Base-by-base conservation (phyloP, 2,797 vertebrate genomes). In the Danio kyathit region DNA sequence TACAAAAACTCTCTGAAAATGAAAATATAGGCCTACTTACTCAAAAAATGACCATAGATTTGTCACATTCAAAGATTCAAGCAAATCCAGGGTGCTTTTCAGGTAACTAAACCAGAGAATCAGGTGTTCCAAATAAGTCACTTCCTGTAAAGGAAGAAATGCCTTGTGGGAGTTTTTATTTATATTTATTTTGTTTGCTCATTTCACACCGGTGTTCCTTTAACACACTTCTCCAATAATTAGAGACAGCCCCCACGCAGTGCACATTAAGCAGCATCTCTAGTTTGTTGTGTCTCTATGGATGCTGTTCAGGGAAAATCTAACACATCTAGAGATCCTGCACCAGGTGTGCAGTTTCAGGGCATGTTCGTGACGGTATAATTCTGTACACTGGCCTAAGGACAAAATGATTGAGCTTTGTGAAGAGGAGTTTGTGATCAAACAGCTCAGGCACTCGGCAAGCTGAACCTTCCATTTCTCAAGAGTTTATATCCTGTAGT, bases 211-310 rank as follows among this genome's bases (percentile, higher is more conserved):
- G 4, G 14, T 74, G 54, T 7, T 61, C 14, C 56, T 38, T 48
- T 60, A 48, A 19, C 49, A 74, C 21, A 74, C 61, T 74, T 7
- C 59, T 74, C 10, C 57, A 61, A 49, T 49, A 44, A 74, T 49
- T 61, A 40, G 43, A 61, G 61, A 61, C 43, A 74, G 44, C 14
- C 21, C 21, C 49, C 72, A 61, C 5, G 6, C 21, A 38, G 57
- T 17, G 12, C 14, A 60, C 19, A 60, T 49, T 29, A 29, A 29
- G 16, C 48, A 38, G 17, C 17, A 19, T 46, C 11, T 48, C 14
- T 61, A 29, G 11, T 64, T 64, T 57, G 46, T 61, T 51, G 9
- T 10, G 3, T 43, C 38, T 64, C 12, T 3, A 7, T 65, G 38
- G 46, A 7, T 52, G 48, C 38, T 41, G 46, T 44, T 52, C 38